phyloP scores from a whole-genome alignment of 2,797 vertebrate genomes.

The Oryzias sinensis region DNA sequence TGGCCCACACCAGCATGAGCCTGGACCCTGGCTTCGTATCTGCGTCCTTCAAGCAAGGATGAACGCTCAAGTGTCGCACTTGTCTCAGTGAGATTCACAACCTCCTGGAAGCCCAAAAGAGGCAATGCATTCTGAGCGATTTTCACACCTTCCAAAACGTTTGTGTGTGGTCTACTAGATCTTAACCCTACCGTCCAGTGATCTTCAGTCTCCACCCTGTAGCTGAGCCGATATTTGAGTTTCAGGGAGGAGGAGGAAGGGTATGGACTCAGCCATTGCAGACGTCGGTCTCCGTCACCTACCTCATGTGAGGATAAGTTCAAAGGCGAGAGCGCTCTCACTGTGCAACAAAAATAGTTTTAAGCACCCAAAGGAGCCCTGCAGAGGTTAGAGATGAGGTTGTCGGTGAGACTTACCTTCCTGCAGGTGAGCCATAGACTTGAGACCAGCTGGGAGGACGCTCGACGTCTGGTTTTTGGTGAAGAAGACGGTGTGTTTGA shows the following conservation, averaged over 20 bases:
- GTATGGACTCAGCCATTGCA: slow-evolving; percentile 74
- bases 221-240: slow-evolving; percentile 71
- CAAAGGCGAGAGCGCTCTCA: slow-evolving; percentile 56
- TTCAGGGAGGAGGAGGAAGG: slow-evolving; percentile 48
- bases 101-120: slow-evolving; percentile 39
- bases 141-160: background rate
- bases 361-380: background rate
- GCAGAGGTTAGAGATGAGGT: background rate
- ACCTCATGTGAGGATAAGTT: slow-evolving; percentile 33
- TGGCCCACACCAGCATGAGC: slow-evolving; percentile 38
- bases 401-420: slow-evolving; percentile 52
- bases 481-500: slow-evolving; percentile 50
- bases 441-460: slow-evolving; percentile 20
- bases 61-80: slow-evolving; percentile 40
- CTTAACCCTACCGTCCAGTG: slow-evolving; percentile 66
- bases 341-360: slow-evolving; percentile 47
- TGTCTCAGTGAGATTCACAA: slow-evolving; percentile 21
- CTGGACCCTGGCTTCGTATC: slow-evolving; percentile 71
- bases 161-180: background rate
- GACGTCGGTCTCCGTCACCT: slow-evolving; percentile 20
- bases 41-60: slow-evolving; percentile 34
- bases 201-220: slow-evolving; percentile 55
- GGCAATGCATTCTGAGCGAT: background rate
- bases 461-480: background rate
- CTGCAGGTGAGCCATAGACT: slow-evolving; percentile 35